Percentiles rank a stretch among this genome's conserved stretches.
These are phyloP conservation scores for Sebastes kiyomatsui DNA, from an alignment of 2,797 vertebrate species.

Conservation along the genomic window DNA sequence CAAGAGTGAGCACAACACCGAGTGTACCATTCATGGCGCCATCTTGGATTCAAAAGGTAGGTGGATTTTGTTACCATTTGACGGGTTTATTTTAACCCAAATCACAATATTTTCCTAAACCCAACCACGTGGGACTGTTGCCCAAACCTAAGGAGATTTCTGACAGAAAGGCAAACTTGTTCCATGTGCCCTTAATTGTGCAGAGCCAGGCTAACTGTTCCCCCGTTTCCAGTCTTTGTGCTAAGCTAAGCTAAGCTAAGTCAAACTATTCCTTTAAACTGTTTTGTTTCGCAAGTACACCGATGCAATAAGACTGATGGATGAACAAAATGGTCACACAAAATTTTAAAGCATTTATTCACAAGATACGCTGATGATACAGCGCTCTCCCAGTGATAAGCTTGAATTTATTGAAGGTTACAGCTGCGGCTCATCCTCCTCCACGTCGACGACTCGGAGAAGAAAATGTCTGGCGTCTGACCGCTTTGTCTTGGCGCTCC, in stretches of 20 bases:
- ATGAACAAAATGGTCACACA: not conserved
- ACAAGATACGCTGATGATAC: not conserved
- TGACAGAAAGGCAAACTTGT: too few relatives aligned
- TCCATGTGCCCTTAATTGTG: not conserved
- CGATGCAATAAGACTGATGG: not conserved
- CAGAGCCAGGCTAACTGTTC: not conserved
- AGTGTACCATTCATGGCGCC: too few relatives aligned
- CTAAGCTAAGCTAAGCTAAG: not conserved
- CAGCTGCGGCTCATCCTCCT: conserved; percentile 47
- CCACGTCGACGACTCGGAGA: conserved; percentile 15
- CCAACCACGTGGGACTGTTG: too few relatives aligned
- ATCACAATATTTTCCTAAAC: too few relatives aligned
- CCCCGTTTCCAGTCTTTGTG: not conserved
- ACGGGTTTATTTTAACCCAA: too few relatives aligned
- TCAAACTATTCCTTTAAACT: not conserved
- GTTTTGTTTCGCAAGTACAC: not conserved
- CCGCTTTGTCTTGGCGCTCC: conserved; percentile 51
- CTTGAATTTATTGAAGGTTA: conserved; percentile 22
- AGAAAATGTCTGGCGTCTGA: conserved; percentile 45
- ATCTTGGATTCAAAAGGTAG: too few relatives aligned
- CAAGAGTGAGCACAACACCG: too few relatives aligned
- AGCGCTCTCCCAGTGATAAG: conserved; percentile 6
- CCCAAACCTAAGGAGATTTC: too few relatives aligned
- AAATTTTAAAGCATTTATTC: not conserved
- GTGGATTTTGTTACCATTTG: not conserved